phyloP scores from a whole-genome alignment of 2,888 invertebrate species.

The Aphodius sticticus region DNA sequence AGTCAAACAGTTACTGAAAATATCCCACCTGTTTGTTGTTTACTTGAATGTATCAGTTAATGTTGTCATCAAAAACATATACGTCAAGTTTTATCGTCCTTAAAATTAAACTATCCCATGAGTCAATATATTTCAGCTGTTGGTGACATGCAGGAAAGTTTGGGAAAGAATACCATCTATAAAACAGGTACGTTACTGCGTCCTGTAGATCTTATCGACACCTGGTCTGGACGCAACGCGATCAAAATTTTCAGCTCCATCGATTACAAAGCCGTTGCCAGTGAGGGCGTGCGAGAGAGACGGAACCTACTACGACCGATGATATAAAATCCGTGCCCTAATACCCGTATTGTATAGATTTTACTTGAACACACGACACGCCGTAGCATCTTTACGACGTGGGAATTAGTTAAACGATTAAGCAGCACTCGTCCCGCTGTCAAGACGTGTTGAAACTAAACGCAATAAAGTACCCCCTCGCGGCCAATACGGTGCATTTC shows the following conservation, averaged over 20 bases:
- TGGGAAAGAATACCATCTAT: background rate
- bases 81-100: background rate
- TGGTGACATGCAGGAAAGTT: background rate
- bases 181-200: conserved; percentile 11
- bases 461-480: background rate
- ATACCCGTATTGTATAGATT: conserved; percentile 22
- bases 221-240: conserved; percentile 21
- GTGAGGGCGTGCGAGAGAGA: conserved; percentile 12
- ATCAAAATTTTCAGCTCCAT: conserved; percentile 22
- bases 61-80: background rate
- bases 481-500: background rate
- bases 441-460: background rate
- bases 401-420: conserved; percentile 25
- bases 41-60: background rate
- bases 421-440: conserved; percentile 7
- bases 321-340: conserved; percentile 12
- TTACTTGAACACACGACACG: conserved; percentile 19
- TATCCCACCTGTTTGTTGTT: background rate
- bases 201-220: conserved; percentile 19
- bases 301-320: conserved; percentile 4
- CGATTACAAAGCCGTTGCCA: conserved; percentile 7
- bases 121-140: background rate
- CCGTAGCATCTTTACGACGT: conserved; percentile 22
- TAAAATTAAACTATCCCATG: background rate
- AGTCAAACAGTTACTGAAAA: background rate